Conservation (phyloP, 2,888 invertebrate species). For the Furcula furcula region DNA sequence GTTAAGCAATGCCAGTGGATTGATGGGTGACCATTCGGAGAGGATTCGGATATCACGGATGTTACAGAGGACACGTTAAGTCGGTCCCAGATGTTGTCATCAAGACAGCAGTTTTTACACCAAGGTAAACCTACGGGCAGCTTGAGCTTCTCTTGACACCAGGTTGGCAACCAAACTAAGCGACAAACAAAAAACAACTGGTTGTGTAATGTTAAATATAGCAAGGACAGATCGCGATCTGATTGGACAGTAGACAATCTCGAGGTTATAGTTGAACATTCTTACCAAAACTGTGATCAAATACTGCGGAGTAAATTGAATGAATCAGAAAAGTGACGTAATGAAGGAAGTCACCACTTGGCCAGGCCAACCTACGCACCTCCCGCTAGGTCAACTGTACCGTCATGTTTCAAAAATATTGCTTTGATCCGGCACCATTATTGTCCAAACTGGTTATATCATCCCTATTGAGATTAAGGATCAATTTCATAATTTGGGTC, state of each 20-base stretch:
- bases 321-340: constrained; percentile 74
- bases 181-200: too few relatives aligned
- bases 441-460: constrained; percentile 44
- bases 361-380: constrained; percentile 61
- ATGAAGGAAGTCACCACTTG: constrained; percentile 75
- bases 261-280: constrained; percentile 54
- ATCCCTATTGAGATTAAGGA: constrained; percentile 38
- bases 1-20: too few relatives aligned
- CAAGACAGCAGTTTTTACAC: too few relatives aligned
- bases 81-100: too few relatives aligned
- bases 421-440: constrained; percentile 47
- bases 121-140: too few relatives aligned
- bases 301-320: constrained; percentile 51
- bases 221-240: constrained; percentile 45
- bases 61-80: too few relatives aligned
- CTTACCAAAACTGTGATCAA: constrained; percentile 45
- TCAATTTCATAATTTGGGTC: constrained; percentile 42
- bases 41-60: too few relatives aligned
- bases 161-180: too few relatives aligned
- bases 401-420: constrained; percentile 51
- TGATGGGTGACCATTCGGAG: too few relatives aligned
- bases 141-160: too few relatives aligned
- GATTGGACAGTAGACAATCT: constrained; percentile 20
- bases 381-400: constrained; percentile 46
- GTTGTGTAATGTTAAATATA: constrained; percentile 36